Evolutionary conservation across 2,888 invertebrate species (phyloP).

Genomic region (Dioctria linearis): DNA sequence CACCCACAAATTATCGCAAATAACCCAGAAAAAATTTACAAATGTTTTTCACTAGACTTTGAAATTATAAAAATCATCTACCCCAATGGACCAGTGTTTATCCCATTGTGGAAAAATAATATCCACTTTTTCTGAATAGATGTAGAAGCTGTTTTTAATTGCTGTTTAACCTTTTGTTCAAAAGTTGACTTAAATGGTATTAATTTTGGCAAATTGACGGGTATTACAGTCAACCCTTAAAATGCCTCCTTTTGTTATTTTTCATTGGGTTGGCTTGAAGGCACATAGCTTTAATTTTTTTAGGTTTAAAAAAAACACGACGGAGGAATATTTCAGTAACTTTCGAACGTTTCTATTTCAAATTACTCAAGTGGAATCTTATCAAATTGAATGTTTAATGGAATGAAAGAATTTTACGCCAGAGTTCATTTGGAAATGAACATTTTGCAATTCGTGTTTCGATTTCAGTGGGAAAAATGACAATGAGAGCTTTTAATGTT

Average conservation of each 20-base stretch:
- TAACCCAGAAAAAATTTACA: no score
- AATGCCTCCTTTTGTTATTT: background rate
- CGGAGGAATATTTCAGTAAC: background rate
- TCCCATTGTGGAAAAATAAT: no score
- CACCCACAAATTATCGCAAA: no score
- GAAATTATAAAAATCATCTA: no score
- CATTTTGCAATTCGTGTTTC: constrained; percentile 18
- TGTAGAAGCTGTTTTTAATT: background rate
- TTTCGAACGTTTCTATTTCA: constrained; percentile 26
- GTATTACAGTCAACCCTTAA: background rate
- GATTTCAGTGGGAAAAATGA: background rate
- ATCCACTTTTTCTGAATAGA: no score
- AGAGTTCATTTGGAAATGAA: constrained; percentile 35
- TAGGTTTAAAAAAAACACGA: background rate
- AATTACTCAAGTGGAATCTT: constrained; percentile 34
- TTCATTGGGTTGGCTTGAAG: background rate
- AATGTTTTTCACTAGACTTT: no score
- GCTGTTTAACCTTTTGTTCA: background rate
- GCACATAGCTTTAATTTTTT: constrained; percentile 4
- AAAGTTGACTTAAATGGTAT: constrained; percentile 4
- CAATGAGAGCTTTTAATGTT: no score
- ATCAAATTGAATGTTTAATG: constrained; percentile 35
- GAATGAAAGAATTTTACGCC: constrained; percentile 22
- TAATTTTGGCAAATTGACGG: constrained; percentile 25
- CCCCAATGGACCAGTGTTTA: no score